Conservation (phyloP, 1,140 invertebrate species). For the Reticulitermes speratus region DNA sequence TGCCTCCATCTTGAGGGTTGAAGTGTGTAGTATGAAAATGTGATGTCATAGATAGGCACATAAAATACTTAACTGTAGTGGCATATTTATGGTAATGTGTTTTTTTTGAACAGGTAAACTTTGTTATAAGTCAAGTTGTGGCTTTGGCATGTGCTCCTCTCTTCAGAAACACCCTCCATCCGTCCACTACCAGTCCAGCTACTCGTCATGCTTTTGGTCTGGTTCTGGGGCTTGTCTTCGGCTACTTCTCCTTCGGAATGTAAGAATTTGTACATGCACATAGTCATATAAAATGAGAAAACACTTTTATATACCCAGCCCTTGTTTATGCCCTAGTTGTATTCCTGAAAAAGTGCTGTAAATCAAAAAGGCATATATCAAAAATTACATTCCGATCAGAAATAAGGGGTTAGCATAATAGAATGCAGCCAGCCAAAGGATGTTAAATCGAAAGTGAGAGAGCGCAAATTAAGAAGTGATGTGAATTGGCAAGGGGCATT, state of each 20-base stretch:
- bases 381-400: too few species aligned
- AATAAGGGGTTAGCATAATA: too few species aligned
- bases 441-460: too few species aligned
- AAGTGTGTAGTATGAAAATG: too few species aligned
- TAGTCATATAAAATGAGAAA: constrained; percentile 33
- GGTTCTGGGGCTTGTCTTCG: constrained; percentile 70
- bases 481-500: too few species aligned
- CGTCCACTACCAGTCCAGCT: constrained; percentile 59
- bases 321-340: too few species aligned
- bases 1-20: too few species aligned
- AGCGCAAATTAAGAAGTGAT: too few species aligned
- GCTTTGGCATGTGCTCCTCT: constrained; percentile 72
- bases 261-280: constrained; percentile 48
- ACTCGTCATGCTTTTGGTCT: constrained; percentile 74
- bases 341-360: too few species aligned
- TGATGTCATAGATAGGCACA: neutral
- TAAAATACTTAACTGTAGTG: neutral
- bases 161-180: constrained; percentile 70
- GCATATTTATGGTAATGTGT: neutral
- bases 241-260: constrained; percentile 87
- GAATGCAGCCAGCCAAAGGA: too few species aligned
- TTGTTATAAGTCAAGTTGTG: constrained; percentile 75
- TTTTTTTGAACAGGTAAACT: constrained; percentile 69
- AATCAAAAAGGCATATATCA: too few species aligned
- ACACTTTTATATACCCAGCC: too few species aligned